phyloP scores from a whole-genome alignment of 2,888 invertebrate species.

The Eupithecia dodoneata region DNA sequence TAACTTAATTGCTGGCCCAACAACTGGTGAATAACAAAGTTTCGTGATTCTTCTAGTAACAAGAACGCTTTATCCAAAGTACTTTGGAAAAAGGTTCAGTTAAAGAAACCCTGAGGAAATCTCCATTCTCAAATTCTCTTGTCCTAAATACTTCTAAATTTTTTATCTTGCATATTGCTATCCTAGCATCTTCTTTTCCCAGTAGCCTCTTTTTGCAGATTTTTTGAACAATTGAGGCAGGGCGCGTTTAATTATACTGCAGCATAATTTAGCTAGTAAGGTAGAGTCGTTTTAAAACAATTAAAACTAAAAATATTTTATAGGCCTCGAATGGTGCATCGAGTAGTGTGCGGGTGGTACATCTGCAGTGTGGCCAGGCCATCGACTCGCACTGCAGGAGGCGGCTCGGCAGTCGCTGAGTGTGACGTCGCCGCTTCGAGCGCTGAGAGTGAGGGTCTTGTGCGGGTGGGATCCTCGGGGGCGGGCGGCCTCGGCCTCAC shows the following conservation, averaged over 20 bases:
- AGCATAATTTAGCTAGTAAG: slow-evolving; percentile 45
- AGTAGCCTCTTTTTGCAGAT: neutral
- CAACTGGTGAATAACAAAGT: neutral
- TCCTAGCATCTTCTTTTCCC: neutral
- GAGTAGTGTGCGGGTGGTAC: slow-evolving; percentile 23
- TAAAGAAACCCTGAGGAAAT: neutral
- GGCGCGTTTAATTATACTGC: slow-evolving; percentile 40
- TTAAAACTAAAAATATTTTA: slow-evolving; percentile 35
- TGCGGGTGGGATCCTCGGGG: slow-evolving; percentile 52
- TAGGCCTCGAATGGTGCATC: slow-evolving; percentile 31
- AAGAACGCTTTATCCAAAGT: neutral
- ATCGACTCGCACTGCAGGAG: slow-evolving; percentile 51
- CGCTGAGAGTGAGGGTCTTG: slow-evolving; percentile 29
- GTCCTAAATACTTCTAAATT: neutral
- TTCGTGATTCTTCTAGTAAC: neutral
- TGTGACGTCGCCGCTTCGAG: slow-evolving; percentile 59
- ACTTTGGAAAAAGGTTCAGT: neutral
- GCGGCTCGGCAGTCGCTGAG: slow-evolving; percentile 49
- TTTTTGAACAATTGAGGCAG: neutral
- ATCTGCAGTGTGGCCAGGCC: slow-evolving; percentile 49
- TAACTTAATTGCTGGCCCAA: neutral
- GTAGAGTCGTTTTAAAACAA: slow-evolving; percentile 36
- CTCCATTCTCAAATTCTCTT: neutral
- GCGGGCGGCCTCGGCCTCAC: slow-evolving; percentile 51
- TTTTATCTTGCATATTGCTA: neutral